These are phyloP conservation scores for Chydorus sphaericus DNA, from an alignment of 2,888 invertebrate species.

Conservation along the genomic window DNA sequence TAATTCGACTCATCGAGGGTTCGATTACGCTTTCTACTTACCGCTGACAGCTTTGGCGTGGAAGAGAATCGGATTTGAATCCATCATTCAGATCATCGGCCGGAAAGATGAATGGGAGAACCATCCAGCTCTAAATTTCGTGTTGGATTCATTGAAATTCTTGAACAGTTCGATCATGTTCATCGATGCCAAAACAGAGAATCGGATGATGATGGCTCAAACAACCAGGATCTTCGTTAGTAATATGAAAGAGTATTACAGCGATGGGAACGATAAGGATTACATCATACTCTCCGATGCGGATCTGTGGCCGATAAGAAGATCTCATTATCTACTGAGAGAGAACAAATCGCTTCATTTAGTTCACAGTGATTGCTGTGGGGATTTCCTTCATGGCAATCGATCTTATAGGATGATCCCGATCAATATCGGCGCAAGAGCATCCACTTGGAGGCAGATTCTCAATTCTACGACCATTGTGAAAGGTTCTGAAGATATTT, in stretches of 20 bases:
- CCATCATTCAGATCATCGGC: not conserved
- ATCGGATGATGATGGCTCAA: conserved; percentile 5
- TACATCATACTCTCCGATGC: not conserved
- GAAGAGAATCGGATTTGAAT: not conserved
- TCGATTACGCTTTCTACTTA: conserved; percentile 6
- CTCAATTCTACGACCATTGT: conserved; percentile 47
- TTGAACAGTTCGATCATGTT: not conserved
- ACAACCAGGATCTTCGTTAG: conserved; percentile 1
- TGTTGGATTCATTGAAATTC: not conserved
- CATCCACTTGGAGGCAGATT: not conserved
- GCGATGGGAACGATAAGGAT: not conserved
- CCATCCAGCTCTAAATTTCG: not conserved
- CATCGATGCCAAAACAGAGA: not conserved
- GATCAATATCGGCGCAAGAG: not conserved
- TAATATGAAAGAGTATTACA: not conserved
- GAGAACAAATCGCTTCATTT: not conserved
- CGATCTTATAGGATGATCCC: not conserved
- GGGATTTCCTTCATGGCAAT: not conserved
- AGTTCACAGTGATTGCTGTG: not conserved
- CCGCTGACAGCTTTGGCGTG: conserved; percentile 5
- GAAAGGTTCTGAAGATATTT: conserved; percentile 81
- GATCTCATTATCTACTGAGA: not conserved
- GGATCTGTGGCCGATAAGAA: conserved; percentile 1
- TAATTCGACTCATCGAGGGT: not conserved
- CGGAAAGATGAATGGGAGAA: not conserved